Base-by-base conservation (phyloP, 2,888 invertebrate genomes). In the Molanna angustata region DNA sequence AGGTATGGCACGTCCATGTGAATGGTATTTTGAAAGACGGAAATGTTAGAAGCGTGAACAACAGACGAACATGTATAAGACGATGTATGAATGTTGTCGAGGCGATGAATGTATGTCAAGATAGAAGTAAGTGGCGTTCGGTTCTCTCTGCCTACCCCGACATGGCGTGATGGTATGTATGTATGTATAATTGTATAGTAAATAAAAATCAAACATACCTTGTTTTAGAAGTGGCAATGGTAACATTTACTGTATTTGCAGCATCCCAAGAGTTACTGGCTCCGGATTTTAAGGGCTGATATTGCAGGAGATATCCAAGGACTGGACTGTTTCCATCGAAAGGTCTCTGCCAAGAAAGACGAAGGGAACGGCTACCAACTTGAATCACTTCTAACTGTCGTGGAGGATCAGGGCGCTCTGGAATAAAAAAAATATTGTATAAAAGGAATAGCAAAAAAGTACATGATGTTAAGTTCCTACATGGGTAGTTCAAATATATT, bases 301-400 rank as follows among this genome's bases (percentile, higher is more conserved):
- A 88, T 64, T 88, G 88, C 39, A 89, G 83, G 54, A 88, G 74
- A 67, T 89, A 90, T 57, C 87, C 86, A 37, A 85, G 72, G 17
- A 90, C 86, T 0, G 88, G 89, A 32, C 88, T 88, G 68, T 90
- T 89, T 2, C 90, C 89, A 62, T 88, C 88, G 64, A 86, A 88
- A 1, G 88, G 84, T 54, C 84, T 75, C 45, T 82, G 79, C 90
- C 90, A 90, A 45, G 86, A 73, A 7, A 59, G 42, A 54, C 73
- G 68, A 31, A 85, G 82, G 17, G 83, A 79, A 52, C 85, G 72
- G 2, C 85, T 85, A 1, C 82, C 80, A 18, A 84, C 78, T 65
- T 86, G 85, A 49, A 84, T 67, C 7, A 85, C 80, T 62, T 82
- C 79, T 48, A 86, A 74, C 61, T 82, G 79, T 17, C 80, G 76